Percentiles rank a stretch among this genome's conserved stretches.
phyloP scores from a whole-genome alignment of 2,113 vertebrate species.

The Gobio gobio region DNA sequence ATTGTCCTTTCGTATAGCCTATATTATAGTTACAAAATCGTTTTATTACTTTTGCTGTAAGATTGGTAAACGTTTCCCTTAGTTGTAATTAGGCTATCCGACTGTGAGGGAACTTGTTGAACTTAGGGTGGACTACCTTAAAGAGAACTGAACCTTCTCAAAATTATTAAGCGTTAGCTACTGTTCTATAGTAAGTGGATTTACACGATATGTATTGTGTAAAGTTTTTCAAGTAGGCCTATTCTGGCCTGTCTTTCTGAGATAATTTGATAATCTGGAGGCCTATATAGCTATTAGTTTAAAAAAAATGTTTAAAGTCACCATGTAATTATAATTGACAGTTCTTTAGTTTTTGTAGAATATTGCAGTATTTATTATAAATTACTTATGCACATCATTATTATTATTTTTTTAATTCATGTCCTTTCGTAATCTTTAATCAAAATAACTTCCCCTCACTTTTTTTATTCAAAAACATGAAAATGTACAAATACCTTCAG shows the following conservation, averaged over 20 bases:
- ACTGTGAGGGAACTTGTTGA: slow-evolving; percentile 12
- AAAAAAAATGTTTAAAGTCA: too few relatives aligned
- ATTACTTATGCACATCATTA: too few relatives aligned
- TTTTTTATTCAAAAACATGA: too few relatives aligned
- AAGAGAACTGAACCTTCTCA: slow-evolving; percentile 67
- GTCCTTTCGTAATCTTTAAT: too few relatives aligned
- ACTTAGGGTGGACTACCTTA: slow-evolving; percentile 69
- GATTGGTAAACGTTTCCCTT: not conserved
- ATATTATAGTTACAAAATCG: not conserved
- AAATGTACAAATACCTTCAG: too few relatives aligned
- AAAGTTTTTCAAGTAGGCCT: not conserved
- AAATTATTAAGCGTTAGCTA: slow-evolving; percentile 62
- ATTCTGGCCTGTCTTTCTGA: not conserved
- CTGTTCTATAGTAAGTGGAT: not conserved
- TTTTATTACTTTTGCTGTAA: not conserved
- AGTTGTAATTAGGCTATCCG: not conserved
- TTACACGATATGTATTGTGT: not conserved
- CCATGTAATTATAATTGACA: too few relatives aligned
- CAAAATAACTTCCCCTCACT: too few relatives aligned
- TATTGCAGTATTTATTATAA: too few relatives aligned
- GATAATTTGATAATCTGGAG: not conserved
- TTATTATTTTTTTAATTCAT: too few relatives aligned
- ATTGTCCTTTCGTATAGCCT: not conserved
- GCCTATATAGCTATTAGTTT: too few relatives aligned
- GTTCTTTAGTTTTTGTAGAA: too few relatives aligned